A percentile compares a stretch with the other conserved stretches of the same genome.
phyloP scores from a whole-genome alignment of 2,797 vertebrate genomes.

The Falco concolor region DNA sequence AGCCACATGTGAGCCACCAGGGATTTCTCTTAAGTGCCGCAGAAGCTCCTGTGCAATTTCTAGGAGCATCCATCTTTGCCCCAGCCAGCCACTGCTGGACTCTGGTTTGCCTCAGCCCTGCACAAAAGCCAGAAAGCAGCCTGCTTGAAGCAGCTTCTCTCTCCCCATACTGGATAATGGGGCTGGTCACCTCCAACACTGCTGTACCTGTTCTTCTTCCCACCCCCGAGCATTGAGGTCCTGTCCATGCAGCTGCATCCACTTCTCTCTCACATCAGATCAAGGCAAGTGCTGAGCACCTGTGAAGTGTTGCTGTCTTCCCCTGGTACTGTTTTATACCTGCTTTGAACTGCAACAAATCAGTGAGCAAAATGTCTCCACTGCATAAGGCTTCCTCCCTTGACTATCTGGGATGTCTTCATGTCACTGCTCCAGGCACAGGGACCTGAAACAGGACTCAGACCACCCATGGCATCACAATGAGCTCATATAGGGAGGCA shows the following conservation, averaged over 20 bases:
- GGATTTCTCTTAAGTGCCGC: neutral
- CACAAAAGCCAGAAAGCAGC: neutral
- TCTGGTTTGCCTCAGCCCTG: neutral
- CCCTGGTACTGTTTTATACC: neutral
- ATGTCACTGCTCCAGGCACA: neutral
- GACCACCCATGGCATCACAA: accelerated
- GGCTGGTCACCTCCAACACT: neutral
- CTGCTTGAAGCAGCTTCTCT: neutral
- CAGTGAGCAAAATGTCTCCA: neutral
- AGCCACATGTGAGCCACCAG: neutral
- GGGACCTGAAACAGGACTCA: neutral
- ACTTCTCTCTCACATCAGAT: neutral
- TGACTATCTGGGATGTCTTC: neutral
- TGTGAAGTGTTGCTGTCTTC: neutral
- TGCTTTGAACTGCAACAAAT: neutral
- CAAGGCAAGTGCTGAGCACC: neutral
- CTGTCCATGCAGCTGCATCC: neutral
- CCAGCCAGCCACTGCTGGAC: neutral
- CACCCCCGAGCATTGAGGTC: neutral
- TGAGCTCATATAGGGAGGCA: neutral
- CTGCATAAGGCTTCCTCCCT: neutral
- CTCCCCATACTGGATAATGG: neutral
- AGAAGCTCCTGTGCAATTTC: neutral
- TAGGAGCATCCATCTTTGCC: neutral
- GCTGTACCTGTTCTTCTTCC: neutral